A percentile compares a stretch with the other conserved stretches of the same genome.
Conservation (phyloP, 2,113 vertebrate species). For the Oncorhynchus kisutch region DNA sequence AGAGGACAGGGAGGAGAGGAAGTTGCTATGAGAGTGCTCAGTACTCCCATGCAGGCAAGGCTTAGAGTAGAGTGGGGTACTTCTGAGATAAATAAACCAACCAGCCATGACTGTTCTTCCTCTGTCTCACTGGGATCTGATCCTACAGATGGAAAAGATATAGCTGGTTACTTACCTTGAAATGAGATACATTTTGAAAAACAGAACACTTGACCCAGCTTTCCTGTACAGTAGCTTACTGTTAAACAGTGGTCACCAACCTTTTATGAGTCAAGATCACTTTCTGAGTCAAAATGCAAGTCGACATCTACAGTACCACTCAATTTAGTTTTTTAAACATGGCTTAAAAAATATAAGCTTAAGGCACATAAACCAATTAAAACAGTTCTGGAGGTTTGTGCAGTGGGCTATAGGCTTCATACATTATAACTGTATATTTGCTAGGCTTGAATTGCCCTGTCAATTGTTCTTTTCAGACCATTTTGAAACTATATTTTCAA, state of each 20-base stretch:
- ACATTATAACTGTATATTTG: too few relatives aligned
- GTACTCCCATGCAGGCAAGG: not conserved
- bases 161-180: too few relatives aligned
- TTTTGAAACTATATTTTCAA: too few relatives aligned
- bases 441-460: too few relatives aligned
- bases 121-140: not conserved
- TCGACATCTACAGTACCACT: not conserved
- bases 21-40: not conserved
- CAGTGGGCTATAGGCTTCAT: too few relatives aligned
- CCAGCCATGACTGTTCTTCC: not conserved
- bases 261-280: too few relatives aligned
- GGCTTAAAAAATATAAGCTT: too few relatives aligned
- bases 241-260: too few relatives aligned
- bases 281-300: not conserved
- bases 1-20: not conserved
- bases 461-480: too few relatives aligned
- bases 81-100: not conserved
- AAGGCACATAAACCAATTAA: too few relatives aligned
- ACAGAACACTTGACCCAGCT: not conserved
- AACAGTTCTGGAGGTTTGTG: too few relatives aligned
- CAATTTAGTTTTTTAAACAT: not conserved
- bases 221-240: not conserved
- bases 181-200: not conserved
- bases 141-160: not conserved
- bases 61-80: not conserved